Conservation (phyloP, 2,888 invertebrate species). For the Archaeoteleia sp. region DNA sequence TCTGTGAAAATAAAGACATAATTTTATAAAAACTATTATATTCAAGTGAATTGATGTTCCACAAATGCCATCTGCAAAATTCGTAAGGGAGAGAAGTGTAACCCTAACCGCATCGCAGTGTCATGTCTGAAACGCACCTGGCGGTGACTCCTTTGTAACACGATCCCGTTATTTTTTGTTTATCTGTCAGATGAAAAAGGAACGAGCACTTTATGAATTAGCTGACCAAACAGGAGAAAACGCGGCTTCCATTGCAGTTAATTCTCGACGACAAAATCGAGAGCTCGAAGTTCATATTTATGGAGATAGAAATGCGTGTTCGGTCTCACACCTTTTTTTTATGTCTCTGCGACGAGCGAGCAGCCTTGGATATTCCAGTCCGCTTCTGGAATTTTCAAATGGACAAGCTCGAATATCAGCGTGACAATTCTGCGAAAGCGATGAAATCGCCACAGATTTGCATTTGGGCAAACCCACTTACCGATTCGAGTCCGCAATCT, state of each 20-base stretch:
- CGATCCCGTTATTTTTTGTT: slow-evolving; percentile 63
- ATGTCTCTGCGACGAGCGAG: not conserved
- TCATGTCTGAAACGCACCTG: slow-evolving; percentile 71
- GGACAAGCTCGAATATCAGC: slow-evolving; percentile 34
- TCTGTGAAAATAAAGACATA: no score
- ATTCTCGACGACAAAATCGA: no score
- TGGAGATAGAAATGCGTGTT: not conserved
- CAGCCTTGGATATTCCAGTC: slow-evolving; percentile 6
- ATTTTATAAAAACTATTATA: no score
- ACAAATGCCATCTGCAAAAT: no score
- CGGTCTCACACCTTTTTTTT: slow-evolving; percentile 7
- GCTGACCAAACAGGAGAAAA: slow-evolving; percentile 4
- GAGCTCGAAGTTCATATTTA: slow-evolving; percentile 1
- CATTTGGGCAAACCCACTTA: slow-evolving; percentile 28
- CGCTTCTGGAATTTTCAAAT: slow-evolving; percentile 33
- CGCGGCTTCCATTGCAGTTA: slow-evolving; percentile 10
- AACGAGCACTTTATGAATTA: slow-evolving; percentile 14
- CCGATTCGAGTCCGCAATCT: slow-evolving; percentile 12
- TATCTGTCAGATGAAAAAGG: slow-evolving; percentile 9
- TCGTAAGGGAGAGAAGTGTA: slow-evolving; percentile 66
- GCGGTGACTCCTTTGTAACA: slow-evolving; percentile 72
- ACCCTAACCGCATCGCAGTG: slow-evolving; percentile 70
- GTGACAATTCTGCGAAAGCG: slow-evolving; percentile 39
- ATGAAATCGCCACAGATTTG: slow-evolving; percentile 41
- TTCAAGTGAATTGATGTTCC: no score